A percentile compares a stretch with the other conserved stretches of the same genome.
Evolutionary conservation across 1,140 invertebrate genomes (phyloP).

Genomic region (Diuraphis noxia): DNA sequence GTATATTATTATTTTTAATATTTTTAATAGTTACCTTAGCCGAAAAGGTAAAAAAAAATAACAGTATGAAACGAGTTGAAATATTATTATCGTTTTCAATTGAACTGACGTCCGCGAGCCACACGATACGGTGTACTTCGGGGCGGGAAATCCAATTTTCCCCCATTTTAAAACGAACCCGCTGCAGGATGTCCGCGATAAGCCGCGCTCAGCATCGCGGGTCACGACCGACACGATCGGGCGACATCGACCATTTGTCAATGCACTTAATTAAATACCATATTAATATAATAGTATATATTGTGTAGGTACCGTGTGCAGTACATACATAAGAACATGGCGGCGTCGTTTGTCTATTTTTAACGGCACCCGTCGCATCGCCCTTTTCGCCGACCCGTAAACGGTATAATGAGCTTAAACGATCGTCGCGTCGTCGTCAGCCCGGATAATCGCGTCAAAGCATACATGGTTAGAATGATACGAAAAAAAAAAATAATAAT

Average conservation of each 20-base stretch:
- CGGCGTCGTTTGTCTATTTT: neutral
- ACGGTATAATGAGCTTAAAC: constrained; percentile 25
- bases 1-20: too few species aligned
- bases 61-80: too few species aligned
- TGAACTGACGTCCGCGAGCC: too few species aligned
- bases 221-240: neutral
- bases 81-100: too few species aligned
- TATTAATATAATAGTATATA: neutral
- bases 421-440: neutral
- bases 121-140: neutral
- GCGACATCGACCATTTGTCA: neutral
- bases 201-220: neutral
- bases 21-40: too few species aligned
- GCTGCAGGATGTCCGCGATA: neutral
- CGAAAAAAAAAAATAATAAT: neutral
- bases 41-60: too few species aligned
- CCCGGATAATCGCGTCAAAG: neutral
- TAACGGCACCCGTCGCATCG: neutral
- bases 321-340: too few species aligned
- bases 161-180: neutral
- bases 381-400: constrained; percentile 3
- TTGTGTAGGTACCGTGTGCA: too few species aligned
- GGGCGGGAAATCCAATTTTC: neutral
- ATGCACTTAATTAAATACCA: neutral
- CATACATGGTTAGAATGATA: neutral